phyloP scores from a whole-genome alignment of 2,113 vertebrate genomes.

The Sinocyclocheilus maitianheensis region DNA sequence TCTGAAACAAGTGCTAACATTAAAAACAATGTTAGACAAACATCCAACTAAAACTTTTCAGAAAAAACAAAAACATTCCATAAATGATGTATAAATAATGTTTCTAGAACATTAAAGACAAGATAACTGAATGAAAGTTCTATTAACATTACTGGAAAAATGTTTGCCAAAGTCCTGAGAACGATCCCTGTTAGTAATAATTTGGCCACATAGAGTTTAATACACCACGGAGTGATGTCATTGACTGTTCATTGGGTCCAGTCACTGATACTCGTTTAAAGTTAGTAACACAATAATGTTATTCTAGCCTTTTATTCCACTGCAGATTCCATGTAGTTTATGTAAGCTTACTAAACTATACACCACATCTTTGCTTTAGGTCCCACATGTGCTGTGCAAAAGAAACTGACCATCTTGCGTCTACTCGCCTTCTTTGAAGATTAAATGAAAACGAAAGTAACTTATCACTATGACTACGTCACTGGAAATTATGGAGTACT shows the following conservation, averaged over 20 bases:
- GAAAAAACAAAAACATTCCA: neutral
- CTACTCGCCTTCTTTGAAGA: conserved; percentile 73
- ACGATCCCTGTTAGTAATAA: conserved; percentile 60
- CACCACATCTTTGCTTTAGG: conserved; percentile 71
- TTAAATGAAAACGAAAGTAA: conserved; percentile 70
- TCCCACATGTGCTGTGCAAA: conserved; percentile 55
- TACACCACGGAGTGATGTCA: neutral
- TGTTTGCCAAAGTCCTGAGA: neutral
- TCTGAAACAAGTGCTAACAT: no score
- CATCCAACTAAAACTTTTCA: no score
- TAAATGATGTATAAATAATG: neutral
- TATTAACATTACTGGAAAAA: neutral
- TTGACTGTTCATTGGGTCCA: conserved; percentile 34
- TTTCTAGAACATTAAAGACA: neutral
- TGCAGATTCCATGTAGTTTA: conserved; percentile 71
- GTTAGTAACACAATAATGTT: conserved; percentile 71
- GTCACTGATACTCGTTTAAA: conserved; percentile 66
- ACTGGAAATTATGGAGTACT: conserved; percentile 64
- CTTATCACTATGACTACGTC: conserved; percentile 45
- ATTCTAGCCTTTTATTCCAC: conserved; percentile 75
- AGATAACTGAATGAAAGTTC: neutral
- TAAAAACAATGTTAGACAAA: no score
- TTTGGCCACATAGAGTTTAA: conserved; percentile 20
- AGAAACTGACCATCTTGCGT: conserved; percentile 73
- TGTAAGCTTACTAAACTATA: conserved; percentile 73